Evolutionary conservation across 2,888 invertebrate genomes (phyloP).

Genomic region (Harmothoe impar): DNA sequence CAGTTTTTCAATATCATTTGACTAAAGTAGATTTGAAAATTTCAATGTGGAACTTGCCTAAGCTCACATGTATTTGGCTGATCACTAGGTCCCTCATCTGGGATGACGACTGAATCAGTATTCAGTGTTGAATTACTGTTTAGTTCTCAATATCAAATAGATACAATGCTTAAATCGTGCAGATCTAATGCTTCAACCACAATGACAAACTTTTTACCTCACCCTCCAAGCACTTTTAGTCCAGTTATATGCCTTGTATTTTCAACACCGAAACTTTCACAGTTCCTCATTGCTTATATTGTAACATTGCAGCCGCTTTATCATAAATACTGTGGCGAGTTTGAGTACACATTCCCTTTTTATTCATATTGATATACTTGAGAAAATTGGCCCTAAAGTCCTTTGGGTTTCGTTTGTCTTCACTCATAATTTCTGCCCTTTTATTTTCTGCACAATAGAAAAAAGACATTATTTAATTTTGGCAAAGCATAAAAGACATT

Average conservation of each 20-base stretch:
- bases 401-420: too few species aligned
- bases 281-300: background rate
- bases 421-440: background rate
- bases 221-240: slow-evolving; percentile 21
- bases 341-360: background rate
- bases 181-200: background rate
- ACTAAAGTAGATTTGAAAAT: too few species aligned
- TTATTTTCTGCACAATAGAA: background rate
- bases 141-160: background rate
- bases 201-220: slow-evolving; percentile 30
- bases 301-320: background rate
- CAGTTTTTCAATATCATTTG: too few species aligned
- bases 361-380: background rate
- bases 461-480: background rate
- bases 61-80: too few species aligned
- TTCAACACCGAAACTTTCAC: background rate
- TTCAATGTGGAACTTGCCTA: too few species aligned
- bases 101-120: background rate
- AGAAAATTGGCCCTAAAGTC: background rate
- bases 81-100: background rate
- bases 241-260: slow-evolving; percentile 1
- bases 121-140: too few species aligned
- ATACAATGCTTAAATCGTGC: too few species aligned
- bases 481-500: background rate
- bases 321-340: background rate